A percentile compares a stretch with the other conserved stretches of the same genome.
These are phyloP conservation scores for Magallana gigas DNA, from an alignment of 1,140 invertebrate species.

Conservation along the genomic window DNA sequence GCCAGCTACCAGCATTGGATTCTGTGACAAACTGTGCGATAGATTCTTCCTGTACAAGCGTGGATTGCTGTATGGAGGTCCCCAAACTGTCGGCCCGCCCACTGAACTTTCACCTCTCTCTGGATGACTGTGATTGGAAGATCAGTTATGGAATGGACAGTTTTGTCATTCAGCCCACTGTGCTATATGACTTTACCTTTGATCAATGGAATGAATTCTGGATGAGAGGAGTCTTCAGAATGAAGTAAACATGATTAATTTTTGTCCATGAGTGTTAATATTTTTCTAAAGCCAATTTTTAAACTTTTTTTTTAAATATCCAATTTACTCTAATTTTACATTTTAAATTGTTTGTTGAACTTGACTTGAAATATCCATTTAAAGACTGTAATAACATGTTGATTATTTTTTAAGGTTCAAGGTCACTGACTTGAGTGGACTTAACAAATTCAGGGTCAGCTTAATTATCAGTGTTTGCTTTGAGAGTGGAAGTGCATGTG, in stretches of 20 bases:
- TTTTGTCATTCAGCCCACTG: constrained; percentile 6
- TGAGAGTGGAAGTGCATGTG: constrained; percentile 38
- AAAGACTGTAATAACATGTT: too few species aligned
- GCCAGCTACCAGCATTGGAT: background rate
- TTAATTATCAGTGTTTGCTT: constrained; percentile 46
- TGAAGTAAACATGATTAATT: constrained; percentile 37
- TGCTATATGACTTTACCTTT: constrained; percentile 39
- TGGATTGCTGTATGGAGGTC: constrained; percentile 45
- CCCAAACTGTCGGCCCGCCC: background rate
- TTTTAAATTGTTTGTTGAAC: background rate
- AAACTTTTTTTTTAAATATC: too few species aligned
- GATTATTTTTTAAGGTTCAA: constrained; percentile 36
- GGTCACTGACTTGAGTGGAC: constrained; percentile 33
- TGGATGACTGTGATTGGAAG: constrained; percentile 48
- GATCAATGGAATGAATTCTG: constrained; percentile 27
- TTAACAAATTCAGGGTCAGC: constrained; percentile 49
- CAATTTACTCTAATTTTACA: too few species aligned
- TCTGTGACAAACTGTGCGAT: constrained; percentile 27
- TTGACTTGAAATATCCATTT: too few species aligned
- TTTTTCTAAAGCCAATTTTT: too few species aligned
- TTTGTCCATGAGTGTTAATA: background rate
- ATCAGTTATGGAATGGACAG: constrained; percentile 48
- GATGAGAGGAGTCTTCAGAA: constrained; percentile 39
- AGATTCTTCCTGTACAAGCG: constrained; percentile 21
- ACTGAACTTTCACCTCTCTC: constrained; percentile 38